Percentiles rank a stretch among this genome's conserved stretches.
Conservation (phyloP, 1,140 invertebrate genomes). For the silkworm (Bombyx mori) region DNA sequence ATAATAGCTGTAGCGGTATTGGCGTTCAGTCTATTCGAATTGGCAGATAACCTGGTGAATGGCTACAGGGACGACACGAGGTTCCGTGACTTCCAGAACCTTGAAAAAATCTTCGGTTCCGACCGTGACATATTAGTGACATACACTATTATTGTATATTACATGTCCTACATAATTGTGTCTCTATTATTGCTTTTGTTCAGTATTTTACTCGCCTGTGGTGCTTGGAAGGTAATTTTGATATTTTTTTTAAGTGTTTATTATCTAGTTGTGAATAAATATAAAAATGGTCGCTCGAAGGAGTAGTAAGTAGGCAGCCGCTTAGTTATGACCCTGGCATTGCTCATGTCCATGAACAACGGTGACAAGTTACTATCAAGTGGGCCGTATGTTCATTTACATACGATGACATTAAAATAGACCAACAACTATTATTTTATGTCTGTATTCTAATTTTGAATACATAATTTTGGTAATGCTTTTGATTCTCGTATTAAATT, state of each 20-base stretch:
- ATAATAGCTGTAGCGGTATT: constrained; percentile 45
- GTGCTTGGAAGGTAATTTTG: constrained; percentile 45
- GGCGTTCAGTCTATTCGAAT: constrained; percentile 39
- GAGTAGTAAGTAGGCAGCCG: too few species aligned
- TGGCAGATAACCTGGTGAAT: constrained; percentile 30
- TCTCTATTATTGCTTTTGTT: constrained; percentile 46
- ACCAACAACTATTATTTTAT: too few species aligned
- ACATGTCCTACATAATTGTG: constrained; percentile 41
- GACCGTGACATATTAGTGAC: constrained; percentile 22
- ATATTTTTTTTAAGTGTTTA: too few species aligned
- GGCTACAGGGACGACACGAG: constrained; percentile 32
- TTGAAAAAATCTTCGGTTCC: constrained; percentile 49
- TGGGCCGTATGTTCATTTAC: too few species aligned
- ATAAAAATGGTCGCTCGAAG: too few species aligned
- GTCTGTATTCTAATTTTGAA: too few species aligned
- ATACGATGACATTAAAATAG: too few species aligned
- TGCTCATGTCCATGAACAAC: too few species aligned
- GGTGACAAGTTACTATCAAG: too few species aligned
- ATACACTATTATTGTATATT: constrained; percentile 39
- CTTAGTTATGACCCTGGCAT: too few species aligned
- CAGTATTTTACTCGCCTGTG: constrained; percentile 37
- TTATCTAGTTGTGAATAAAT: neutral
- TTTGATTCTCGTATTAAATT: too few species aligned
- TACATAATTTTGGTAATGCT: too few species aligned
- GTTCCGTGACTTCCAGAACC: constrained; percentile 45